Evolutionary conservation across 2,113 vertebrate genomes (phyloP).

Genomic region (Pollimyrus isidori): DNA sequence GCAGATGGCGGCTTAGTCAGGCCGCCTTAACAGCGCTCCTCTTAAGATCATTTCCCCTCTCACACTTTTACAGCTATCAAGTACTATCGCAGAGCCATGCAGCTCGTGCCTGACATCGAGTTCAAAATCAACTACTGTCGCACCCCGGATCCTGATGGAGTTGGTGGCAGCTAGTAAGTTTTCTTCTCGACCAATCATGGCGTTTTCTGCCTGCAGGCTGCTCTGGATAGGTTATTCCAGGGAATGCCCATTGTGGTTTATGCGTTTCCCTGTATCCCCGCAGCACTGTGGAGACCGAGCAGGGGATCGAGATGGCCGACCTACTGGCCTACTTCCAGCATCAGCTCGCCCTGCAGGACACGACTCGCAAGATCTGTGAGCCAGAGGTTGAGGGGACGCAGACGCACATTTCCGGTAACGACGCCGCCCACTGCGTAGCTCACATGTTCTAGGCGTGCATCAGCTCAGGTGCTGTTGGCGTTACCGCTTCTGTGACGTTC

Average conservation of each 20-base stretch:
- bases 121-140: constrained; percentile 91
- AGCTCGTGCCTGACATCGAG: constrained; percentile 95
- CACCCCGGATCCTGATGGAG: constrained; percentile 75
- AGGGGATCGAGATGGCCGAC: constrained; percentile 77
- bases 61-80: constrained; percentile 82
- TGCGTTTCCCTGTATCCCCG: not conserved
- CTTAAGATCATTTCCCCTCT: not conserved
- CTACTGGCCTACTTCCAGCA: constrained; percentile 85
- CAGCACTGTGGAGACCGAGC: constrained; percentile 74
- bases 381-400: constrained; percentile 75
- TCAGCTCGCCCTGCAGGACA: constrained; percentile 76
- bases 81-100: constrained; percentile 96
- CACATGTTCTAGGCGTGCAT: not conserved
- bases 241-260: not conserved
- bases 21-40: not conserved
- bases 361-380: constrained; percentile 80
- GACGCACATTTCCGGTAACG: constrained; percentile 83
- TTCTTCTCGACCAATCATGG: not conserved
- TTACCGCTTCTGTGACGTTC: not conserved
- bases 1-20: not conserved
- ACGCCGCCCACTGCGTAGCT: not conserved
- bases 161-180: constrained; percentile 78
- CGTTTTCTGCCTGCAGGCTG: not conserved
- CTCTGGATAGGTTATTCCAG: not conserved
- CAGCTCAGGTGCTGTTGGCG: not conserved